Evolutionary conservation across 1,140 invertebrate genomes (phyloP).

Genomic region (Cherax destructor): DNA sequence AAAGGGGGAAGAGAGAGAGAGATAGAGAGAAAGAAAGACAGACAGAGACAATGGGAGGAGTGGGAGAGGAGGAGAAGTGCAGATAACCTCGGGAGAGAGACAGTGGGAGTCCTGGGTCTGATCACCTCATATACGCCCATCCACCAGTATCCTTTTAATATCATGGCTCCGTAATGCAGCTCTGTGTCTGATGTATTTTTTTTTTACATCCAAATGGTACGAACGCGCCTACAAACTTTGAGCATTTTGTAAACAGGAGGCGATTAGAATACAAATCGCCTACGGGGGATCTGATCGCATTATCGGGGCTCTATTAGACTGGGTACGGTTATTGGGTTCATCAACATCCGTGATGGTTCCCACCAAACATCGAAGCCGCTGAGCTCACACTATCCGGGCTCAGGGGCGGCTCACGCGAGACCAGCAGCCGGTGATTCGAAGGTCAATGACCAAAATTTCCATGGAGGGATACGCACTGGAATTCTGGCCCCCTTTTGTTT

Average conservation of each 20-base stretch:
- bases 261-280: conserved; percentile 48
- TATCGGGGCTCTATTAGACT: conserved; percentile 57
- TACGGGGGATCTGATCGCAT: conserved; percentile 49
- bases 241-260: conserved; percentile 51
- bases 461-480: neutral
- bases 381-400: conserved; percentile 58
- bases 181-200: conserved; percentile 11
- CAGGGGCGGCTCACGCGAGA: conserved; percentile 6
- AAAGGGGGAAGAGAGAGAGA: neutral
- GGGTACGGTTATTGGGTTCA: conserved; percentile 60
- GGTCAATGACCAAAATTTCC: conserved; percentile 33
- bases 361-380: conserved; percentile 50
- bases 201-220: conserved; percentile 40
- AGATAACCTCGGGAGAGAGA: conserved; percentile 16
- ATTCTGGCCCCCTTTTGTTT: conserved; percentile 30
- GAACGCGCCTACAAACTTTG: conserved; percentile 45
- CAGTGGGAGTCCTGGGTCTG: neutral
- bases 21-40: too few species aligned
- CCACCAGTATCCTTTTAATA: conserved; percentile 53
- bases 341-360: conserved; percentile 45
- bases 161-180: conserved; percentile 46
- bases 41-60: too few species aligned
- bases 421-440: conserved; percentile 6
- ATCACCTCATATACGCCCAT: conserved; percentile 42
- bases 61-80: neutral